These are phyloP conservation scores for Pelvicachromis taeniatus DNA, from an alignment of 2,113 vertebrate genomes.

Conservation along the genomic window DNA sequence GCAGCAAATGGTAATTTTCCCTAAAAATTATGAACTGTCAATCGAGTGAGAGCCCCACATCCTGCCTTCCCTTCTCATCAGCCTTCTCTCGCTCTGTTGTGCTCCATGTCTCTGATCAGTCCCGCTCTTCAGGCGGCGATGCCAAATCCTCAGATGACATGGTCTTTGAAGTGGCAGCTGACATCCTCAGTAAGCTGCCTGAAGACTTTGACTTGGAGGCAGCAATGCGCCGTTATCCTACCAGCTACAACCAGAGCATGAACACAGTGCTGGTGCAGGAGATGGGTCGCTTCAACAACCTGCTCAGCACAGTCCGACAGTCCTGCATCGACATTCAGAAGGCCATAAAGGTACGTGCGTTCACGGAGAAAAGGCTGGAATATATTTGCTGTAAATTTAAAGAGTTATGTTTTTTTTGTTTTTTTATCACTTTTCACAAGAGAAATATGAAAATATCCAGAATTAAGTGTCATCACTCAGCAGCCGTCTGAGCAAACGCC, in stretches of 20 bases:
- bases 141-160: constrained; percentile 81
- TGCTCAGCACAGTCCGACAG: constrained; percentile 76
- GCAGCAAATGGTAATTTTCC: constrained; percentile 14
- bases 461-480: background rate
- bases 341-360: constrained; percentile 79
- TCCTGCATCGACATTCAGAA: constrained; percentile 86
- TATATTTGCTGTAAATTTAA: background rate
- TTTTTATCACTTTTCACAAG: background rate
- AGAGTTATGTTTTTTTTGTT: too few relatives aligned
- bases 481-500: background rate
- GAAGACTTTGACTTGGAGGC: constrained; percentile 79
- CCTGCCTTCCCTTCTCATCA: constrained; percentile 8
- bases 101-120: constrained; percentile 64
- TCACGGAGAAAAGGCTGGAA: background rate
- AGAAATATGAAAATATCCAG: background rate
- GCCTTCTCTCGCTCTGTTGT: background rate
- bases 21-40: constrained; percentile 7
- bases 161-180: constrained; percentile 82
- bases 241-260: constrained; percentile 87
- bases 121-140: constrained; percentile 74
- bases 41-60: background rate
- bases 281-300: constrained; percentile 88
- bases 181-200: constrained; percentile 84
- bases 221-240: constrained; percentile 81
- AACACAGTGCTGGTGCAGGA: constrained; percentile 89